Conservation (phyloP, 1,140 invertebrate species). For the Neuroterus valhalla region DNA sequence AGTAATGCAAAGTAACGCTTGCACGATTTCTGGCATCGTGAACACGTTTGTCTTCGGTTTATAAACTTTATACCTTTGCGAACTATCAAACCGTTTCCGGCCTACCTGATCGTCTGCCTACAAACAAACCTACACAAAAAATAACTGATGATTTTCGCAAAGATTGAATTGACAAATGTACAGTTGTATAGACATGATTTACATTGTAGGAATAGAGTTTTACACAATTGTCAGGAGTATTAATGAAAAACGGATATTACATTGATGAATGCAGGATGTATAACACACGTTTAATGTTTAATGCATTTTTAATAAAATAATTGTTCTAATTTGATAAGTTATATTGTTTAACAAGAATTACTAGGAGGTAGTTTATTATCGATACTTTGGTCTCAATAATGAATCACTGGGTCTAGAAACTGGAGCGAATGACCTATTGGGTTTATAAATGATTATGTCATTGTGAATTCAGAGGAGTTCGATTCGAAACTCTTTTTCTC, state of each 20-base stretch:
- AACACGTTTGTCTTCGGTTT: no score
- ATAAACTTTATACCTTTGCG: conserved; percentile 32
- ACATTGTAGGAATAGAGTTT: conserved; percentile 1
- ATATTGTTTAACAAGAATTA: no score
- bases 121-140: conserved; percentile 34
- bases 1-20: conserved; percentile 39
- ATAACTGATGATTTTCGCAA: conserved; percentile 2
- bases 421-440: no score
- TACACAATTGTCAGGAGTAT: not conserved
- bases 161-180: not conserved
- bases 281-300: not conserved
- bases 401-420: no score
- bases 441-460: no score
- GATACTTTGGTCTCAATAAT: no score
- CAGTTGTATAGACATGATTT: not conserved
- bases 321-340: no score
- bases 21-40: conserved; percentile 43
- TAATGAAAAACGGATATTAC: not conserved
- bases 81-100: conserved; percentile 35
- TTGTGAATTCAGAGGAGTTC: no score
- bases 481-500: no score
- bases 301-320: no score
- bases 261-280: not conserved
- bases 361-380: no score
- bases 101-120: conserved; percentile 43